Conservation (phyloP, 1,140 invertebrate genomes). For the Helicoverpa armigera region DNA sequence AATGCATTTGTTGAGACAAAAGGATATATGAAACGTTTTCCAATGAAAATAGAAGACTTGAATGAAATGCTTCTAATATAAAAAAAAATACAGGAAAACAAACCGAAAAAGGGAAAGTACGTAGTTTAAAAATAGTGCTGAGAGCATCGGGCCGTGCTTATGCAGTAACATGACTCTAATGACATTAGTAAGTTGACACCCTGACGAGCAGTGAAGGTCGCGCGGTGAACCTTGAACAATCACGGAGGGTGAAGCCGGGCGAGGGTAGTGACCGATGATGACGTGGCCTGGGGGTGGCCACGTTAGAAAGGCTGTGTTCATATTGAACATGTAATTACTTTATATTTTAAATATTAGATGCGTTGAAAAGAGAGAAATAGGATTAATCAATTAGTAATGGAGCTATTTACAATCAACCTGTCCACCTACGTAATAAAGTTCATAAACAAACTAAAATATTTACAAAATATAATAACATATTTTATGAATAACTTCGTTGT, state of each 20-base stretch:
- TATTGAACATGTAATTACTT: no score
- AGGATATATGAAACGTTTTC: not conserved
- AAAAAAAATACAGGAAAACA: slow-evolving; percentile 3
- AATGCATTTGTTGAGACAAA: not conserved
- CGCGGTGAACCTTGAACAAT: slow-evolving; percentile 60
- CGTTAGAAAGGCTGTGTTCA: no score
- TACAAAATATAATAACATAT: not conserved
- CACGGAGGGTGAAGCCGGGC: slow-evolving; percentile 31
- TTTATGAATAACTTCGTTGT: not conserved
- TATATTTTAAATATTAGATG: no score
- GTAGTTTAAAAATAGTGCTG: slow-evolving; percentile 8
- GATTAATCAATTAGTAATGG: no score
- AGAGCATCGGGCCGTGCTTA: slow-evolving; percentile 17
- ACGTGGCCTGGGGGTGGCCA: not conserved
- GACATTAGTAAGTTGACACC: slow-evolving; percentile 62
- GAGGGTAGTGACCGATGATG: slow-evolving; percentile 48
- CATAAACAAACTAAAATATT: not conserved
- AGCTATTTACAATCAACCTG: not conserved
- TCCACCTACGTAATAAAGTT: not conserved
- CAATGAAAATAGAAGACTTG: not conserved
- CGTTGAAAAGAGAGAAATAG: no score
- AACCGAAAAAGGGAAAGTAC: slow-evolving; percentile 2
- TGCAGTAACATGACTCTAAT: slow-evolving; percentile 58
- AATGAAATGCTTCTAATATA: not conserved
- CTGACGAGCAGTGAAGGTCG: slow-evolving; percentile 64